Conservation (phyloP, 2,888 invertebrate species). For the Acleris laterana region DNA sequence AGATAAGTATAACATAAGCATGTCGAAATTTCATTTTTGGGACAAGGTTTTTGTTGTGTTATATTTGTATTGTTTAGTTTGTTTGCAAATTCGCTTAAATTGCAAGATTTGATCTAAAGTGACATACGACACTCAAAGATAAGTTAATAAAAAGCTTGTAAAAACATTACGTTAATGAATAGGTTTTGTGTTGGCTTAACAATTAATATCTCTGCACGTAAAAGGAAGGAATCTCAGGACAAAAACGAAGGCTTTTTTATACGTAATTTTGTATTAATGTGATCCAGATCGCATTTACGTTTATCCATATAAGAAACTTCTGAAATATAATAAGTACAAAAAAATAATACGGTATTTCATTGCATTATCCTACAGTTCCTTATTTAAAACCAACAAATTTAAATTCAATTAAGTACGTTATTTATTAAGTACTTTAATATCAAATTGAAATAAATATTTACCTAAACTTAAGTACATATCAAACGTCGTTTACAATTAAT, state of each 20-base stretch:
- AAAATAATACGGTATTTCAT: constrained; percentile 15
- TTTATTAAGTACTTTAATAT: constrained; percentile 1
- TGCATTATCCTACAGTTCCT: constrained; percentile 9
- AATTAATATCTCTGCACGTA: neutral
- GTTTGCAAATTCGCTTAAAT: too few relatives aligned
- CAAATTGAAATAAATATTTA: constrained; percentile 10
- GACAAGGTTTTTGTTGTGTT: too few relatives aligned
- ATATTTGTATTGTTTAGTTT: too few relatives aligned
- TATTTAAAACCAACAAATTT: constrained; percentile 4
- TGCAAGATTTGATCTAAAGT: too few relatives aligned
- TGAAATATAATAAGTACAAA: constrained; percentile 31
- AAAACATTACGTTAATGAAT: too few relatives aligned
- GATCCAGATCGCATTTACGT: constrained; percentile 70
- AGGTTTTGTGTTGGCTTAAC: too few relatives aligned
- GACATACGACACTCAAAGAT: too few relatives aligned
- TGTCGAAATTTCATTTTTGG: too few relatives aligned
- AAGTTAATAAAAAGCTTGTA: too few relatives aligned
- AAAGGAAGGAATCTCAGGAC: constrained; percentile 25
- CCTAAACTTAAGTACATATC: constrained; percentile 23
- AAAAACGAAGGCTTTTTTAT: constrained; percentile 46
- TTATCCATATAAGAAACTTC: constrained; percentile 44
- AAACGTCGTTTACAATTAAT: neutral
- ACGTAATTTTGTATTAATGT: constrained; percentile 64
- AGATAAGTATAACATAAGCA: too few relatives aligned
- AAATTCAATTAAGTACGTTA: constrained; percentile 21